Evolutionary conservation across 2,888 invertebrate genomes (phyloP).

Genomic region (Campoletis raptor): DNA sequence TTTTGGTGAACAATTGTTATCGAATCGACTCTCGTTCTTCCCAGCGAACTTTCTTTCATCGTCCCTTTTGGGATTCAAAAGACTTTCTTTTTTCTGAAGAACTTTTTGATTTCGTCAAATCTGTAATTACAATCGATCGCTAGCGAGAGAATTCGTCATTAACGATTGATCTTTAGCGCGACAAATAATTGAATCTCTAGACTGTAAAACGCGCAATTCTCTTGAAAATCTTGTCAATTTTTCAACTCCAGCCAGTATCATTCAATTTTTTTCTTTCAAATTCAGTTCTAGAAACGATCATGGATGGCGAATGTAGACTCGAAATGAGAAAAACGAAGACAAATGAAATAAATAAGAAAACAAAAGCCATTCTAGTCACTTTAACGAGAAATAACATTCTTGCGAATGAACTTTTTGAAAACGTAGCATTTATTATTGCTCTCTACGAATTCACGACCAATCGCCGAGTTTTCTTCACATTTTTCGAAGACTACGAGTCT

Average conservation of each 20-base stretch:
- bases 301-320: conserved; percentile 6
- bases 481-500: background rate
- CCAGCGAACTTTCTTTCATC: background rate
- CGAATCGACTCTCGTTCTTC: background rate
- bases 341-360: conserved; percentile 11
- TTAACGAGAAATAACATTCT: conserved; percentile 34
- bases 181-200: conserved; percentile 11
- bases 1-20: background rate
- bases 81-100: background rate
- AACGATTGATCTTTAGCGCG: conserved; percentile 18
- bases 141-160: conserved; percentile 17
- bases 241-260: conserved; percentile 8
- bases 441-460: background rate
- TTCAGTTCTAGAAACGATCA: conserved; percentile 16
- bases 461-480: background rate
- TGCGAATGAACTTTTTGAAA: conserved; percentile 9
- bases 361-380: conserved; percentile 17
- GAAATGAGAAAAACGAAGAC: conserved; percentile 23
- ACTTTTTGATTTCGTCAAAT: background rate
- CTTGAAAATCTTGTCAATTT: conserved; percentile 17
- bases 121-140: background rate
- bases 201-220: background rate
- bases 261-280: background rate
- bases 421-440: conserved; percentile 34
- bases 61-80: background rate